Percentiles rank a stretch among this genome's conserved stretches.
Conservation (phyloP, 2,113 vertebrate genomes). For the Macroglossus sobrinus region DNA sequence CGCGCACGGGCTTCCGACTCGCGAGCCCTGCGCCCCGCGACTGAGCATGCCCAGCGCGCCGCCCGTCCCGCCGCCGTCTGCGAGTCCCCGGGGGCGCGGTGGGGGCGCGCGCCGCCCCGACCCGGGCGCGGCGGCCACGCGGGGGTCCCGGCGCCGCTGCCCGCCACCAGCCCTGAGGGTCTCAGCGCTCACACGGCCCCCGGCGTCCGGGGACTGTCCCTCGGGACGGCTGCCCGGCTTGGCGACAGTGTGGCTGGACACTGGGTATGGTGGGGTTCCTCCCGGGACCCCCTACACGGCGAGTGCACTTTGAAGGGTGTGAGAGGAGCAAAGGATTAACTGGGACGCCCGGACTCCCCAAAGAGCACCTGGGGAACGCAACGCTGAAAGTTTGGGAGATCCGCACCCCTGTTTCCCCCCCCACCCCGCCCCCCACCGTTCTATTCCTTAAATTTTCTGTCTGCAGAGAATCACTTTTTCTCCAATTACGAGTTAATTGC, state of each 20-base stretch:
- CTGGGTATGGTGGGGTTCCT: background rate
- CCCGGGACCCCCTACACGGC: background rate
- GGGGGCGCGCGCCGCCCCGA: constrained; percentile 7
- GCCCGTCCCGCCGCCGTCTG: constrained; percentile 41
- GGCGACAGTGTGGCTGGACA: background rate
- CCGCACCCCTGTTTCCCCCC: background rate
- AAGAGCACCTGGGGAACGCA: background rate
- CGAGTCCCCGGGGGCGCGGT: constrained; percentile 50
- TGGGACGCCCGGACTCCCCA: background rate
- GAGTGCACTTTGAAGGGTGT: background rate
- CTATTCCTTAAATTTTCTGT: background rate
- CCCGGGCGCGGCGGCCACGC: background rate
- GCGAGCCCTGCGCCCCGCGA: constrained; percentile 52
- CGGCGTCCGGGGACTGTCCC: background rate
- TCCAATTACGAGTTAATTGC: background rate
- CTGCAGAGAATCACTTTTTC: no score
- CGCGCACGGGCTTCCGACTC: constrained; percentile 61
- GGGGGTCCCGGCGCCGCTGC: background rate
- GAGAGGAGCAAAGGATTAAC: no score
- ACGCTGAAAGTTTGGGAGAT: background rate
- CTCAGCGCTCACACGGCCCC: background rate
- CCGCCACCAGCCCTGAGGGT: background rate
- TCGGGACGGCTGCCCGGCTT: background rate
- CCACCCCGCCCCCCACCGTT: background rate
- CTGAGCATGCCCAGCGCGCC: constrained; percentile 75